phyloP scores from a whole-genome alignment of 2,888 invertebrate species.

The Allygus modestus region DNA sequence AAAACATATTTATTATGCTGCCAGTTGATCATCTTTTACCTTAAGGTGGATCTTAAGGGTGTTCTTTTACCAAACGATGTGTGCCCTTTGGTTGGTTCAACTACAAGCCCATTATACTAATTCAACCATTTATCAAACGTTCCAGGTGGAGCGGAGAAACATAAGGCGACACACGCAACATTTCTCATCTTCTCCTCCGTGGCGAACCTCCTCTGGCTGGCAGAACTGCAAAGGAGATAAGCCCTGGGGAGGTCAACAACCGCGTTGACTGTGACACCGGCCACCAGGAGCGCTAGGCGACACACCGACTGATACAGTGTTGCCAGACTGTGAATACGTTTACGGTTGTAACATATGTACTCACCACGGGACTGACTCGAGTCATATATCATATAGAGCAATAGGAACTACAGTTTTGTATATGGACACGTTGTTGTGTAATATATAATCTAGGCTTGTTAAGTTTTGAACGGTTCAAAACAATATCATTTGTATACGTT shows the following conservation, averaged over 20 bases:
- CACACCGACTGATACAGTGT: constrained; percentile 35
- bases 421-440: constrained; percentile 42
- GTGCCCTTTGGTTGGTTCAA: no score
- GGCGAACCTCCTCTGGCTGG: neutral
- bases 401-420: constrained; percentile 49
- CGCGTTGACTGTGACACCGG: neutral
- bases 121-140: no score
- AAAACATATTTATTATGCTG: no score
- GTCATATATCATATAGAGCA: constrained; percentile 48
- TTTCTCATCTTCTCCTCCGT: neutral
- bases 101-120: no score
- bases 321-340: neutral
- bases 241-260: constrained; percentile 7
- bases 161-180: neutral
- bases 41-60: no score
- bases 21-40: no score
- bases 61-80: no score
- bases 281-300: neutral
- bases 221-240: constrained; percentile 40
- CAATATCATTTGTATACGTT: constrained; percentile 59
- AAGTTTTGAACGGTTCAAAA: constrained; percentile 48
- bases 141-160: neutral
- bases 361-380: neutral
- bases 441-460: constrained; percentile 52
- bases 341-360: neutral